These are phyloP conservation scores for Dugesia japonica DNA, from an alignment of 2,888 invertebrate species.

Conservation along the genomic window DNA sequence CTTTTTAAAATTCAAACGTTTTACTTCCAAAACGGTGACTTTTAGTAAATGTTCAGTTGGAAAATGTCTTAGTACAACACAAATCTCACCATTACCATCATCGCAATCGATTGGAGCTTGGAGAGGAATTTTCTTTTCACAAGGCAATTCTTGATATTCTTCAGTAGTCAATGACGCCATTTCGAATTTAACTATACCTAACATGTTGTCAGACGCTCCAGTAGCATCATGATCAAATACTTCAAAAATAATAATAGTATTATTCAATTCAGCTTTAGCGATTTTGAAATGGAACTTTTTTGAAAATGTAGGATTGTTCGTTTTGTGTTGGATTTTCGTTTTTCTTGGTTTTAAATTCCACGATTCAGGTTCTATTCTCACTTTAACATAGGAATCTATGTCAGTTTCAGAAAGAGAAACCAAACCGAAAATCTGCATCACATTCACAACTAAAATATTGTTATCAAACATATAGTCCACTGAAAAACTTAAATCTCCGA, in stretches of 20 bases:
- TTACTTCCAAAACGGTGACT: not conserved
- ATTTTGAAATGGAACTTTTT: not conserved
- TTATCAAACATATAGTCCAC: not conserved
- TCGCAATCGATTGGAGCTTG: not conserved
- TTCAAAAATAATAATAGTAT: not conserved
- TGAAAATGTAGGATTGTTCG: not conserved
- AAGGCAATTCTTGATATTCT: not conserved
- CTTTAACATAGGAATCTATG: not conserved
- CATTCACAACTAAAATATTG: not conserved
- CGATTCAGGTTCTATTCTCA: not conserved
- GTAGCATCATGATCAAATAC: not conserved
- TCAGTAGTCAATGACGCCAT: not conserved
- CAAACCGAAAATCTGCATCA: not conserved
- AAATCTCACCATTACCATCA: not conserved
- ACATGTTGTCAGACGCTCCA: not conserved
- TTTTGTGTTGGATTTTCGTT: not conserved
- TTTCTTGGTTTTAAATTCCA: not conserved
- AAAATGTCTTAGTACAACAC: not conserved
- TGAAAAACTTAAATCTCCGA: not conserved
- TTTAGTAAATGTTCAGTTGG: not conserved
- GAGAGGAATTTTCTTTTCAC: not conserved
- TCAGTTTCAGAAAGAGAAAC: not conserved
- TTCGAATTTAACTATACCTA: not conserved
- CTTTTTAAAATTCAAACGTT: not conserved
- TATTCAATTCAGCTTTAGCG: not conserved